A percentile compares a stretch with the other conserved stretches of the same genome.
These are phyloP conservation scores for Drosophila helvetica DNA, from an alignment of 2,888 invertebrate genomes.

Conservation along the genomic window DNA sequence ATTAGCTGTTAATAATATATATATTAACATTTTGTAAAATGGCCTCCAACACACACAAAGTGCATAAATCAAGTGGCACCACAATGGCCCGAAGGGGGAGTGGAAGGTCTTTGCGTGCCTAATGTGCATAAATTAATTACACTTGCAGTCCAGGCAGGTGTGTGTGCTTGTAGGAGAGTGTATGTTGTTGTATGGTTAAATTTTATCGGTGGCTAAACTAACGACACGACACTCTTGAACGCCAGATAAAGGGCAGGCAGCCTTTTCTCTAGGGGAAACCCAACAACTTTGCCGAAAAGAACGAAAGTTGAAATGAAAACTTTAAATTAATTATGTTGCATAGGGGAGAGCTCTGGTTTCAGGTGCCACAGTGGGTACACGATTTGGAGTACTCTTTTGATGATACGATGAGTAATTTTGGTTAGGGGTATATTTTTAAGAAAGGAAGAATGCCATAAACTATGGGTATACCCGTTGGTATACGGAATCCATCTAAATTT, in stretches of 20 bases:
- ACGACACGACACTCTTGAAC: constrained; percentile 68
- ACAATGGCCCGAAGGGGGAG: constrained; percentile 6
- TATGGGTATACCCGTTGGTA: too few relatives aligned
- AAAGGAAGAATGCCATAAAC: too few relatives aligned
- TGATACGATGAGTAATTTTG: too few relatives aligned
- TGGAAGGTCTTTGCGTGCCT: constrained; percentile 58
- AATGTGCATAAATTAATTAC: constrained; percentile 75
- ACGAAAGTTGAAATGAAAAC: constrained; percentile 40
- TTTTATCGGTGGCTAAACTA: constrained; percentile 67
- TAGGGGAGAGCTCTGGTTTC: not conserved
- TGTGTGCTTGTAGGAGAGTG: constrained; percentile 2
- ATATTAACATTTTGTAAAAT: constrained; percentile 63
- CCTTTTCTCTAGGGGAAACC: constrained; percentile 46
- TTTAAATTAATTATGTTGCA: constrained; percentile 70
- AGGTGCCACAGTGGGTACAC: not conserved
- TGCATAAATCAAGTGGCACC: constrained; percentile 65
- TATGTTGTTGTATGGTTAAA: constrained; percentile 22
- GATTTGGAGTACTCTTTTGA: too few relatives aligned
- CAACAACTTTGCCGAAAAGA: constrained; percentile 49
- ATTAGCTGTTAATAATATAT: constrained; percentile 76
- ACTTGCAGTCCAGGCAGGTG: constrained; percentile 3
- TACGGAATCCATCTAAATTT: too few relatives aligned
- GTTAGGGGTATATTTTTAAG: too few relatives aligned
- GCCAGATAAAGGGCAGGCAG: constrained; percentile 49
- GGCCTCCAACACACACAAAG: constrained; percentile 45